Conservation (phyloP, 2,888 invertebrate species). For the Pachliopta kotzebuea region DNA sequence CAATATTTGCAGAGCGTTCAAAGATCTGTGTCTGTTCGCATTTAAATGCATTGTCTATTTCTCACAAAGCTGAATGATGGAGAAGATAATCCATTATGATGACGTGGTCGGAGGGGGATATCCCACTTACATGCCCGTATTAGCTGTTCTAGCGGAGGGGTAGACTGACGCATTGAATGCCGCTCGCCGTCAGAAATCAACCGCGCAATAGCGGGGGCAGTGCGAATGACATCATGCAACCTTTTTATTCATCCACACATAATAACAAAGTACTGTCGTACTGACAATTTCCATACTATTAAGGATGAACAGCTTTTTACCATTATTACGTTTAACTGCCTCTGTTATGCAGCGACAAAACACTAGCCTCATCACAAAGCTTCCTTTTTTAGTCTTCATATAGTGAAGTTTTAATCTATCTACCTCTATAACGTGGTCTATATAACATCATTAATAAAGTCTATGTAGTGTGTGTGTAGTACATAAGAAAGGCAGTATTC, state of each 20-base stretch:
- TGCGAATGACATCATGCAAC: neutral
- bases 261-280: neutral
- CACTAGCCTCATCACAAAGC: too few relatives aligned
- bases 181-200: neutral
- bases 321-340: neutral
- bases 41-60: neutral
- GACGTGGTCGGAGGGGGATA: neutral
- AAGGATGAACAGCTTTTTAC: neutral
- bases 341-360: too few relatives aligned
- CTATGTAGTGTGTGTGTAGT: too few relatives aligned
- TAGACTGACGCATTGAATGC: neutral
- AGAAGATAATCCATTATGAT: conserved; percentile 6
- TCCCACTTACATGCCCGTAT: neutral
- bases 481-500: too few relatives aligned
- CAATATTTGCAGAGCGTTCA: neutral
- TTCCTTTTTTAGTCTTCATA: too few relatives aligned
- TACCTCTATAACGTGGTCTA: too few relatives aligned
- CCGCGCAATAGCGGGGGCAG: neutral
- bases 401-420: too few relatives aligned
- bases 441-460: too few relatives aligned
- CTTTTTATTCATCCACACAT: neutral
- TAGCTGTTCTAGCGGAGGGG: neutral
- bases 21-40: neutral
- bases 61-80: neutral
- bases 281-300: conserved; percentile 1